Evolutionary conservation across 2,113 vertebrate species (phyloP).

Genomic region (Cygnus atratus): DNA sequence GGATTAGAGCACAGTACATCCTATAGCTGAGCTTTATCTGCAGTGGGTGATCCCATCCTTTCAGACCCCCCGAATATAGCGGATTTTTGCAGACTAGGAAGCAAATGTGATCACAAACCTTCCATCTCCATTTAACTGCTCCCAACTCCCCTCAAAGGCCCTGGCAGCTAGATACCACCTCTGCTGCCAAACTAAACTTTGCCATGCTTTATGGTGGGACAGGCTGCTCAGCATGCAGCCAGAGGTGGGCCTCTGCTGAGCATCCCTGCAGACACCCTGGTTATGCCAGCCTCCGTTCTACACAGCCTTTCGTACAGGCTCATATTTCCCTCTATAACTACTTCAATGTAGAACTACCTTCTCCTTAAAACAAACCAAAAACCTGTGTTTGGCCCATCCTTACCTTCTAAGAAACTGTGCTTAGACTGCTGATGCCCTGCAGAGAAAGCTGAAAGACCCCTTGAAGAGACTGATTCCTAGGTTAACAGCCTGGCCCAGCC

Average conservation of each 20-base stretch:
- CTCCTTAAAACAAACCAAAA: neutral
- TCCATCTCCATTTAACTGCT: neutral
- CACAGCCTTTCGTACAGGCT: neutral
- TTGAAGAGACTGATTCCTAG: neutral
- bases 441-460: neutral
- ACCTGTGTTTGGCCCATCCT: neutral
- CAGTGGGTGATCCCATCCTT: neutral
- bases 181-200: constrained; percentile 47
- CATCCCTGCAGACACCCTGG: neutral
- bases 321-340: neutral
- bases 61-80: neutral
- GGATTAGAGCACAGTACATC: neutral
- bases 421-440: neutral
- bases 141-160: neutral
- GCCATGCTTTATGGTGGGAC: constrained; percentile 22
- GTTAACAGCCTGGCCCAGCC: neutral
- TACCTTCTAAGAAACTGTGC: neutral
- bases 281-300: neutral
- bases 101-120: neutral
- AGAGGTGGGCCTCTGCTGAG: neutral
- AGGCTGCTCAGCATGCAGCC: neutral
- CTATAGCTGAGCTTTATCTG: neutral
- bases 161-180: neutral
- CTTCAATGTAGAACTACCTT: neutral
- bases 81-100: neutral